Evolutionary conservation across 1,140 invertebrate genomes (phyloP).

Genomic region (Phymorhynchus buccinoides): DNA sequence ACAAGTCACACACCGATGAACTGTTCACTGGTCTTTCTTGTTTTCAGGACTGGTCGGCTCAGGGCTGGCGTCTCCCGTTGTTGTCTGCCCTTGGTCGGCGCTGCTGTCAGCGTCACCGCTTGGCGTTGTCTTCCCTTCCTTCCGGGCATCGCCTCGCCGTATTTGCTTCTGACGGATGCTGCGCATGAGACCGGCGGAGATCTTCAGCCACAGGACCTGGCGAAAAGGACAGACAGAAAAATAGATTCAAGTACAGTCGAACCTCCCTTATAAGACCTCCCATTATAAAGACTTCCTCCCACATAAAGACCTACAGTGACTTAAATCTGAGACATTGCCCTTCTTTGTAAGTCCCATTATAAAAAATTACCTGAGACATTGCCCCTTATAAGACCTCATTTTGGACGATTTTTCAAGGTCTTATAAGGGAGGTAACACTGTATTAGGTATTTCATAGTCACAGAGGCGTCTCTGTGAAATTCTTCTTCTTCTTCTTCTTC

Average conservation of each 20-base stretch:
- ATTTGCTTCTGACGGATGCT: slow-evolving; percentile 28
- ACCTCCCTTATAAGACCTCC: too few relatives aligned
- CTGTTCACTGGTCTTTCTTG: background rate
- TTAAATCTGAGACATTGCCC: background rate
- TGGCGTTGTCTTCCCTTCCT: background rate
- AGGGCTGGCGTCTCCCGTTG: background rate
- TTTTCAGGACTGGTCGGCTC: background rate
- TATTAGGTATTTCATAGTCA: too few relatives aligned
- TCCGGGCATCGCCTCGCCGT: background rate
- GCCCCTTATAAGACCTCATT: too few relatives aligned
- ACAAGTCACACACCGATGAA: background rate
- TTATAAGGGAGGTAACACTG: too few relatives aligned
- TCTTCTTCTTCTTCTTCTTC: background rate
- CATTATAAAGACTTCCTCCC: too few relatives aligned
- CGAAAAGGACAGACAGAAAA: slow-evolving; percentile 1
- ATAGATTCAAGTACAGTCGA: too few relatives aligned
- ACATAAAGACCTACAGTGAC: background rate
- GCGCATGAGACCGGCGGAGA: slow-evolving; percentile 31
- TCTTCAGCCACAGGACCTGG: slow-evolving; percentile 44
- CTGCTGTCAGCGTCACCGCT: background rate
- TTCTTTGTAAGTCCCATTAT: background rate
- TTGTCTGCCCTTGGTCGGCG: slow-evolving; percentile 1
- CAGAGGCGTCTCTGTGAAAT: too few relatives aligned
- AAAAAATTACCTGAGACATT: background rate
- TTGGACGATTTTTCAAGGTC: too few relatives aligned